Evolutionary conservation across 2,797 vertebrate species (phyloP), one percentile per base, ranked within the genome.

Genomic region (Rhinatrema bivittatum): DNA sequence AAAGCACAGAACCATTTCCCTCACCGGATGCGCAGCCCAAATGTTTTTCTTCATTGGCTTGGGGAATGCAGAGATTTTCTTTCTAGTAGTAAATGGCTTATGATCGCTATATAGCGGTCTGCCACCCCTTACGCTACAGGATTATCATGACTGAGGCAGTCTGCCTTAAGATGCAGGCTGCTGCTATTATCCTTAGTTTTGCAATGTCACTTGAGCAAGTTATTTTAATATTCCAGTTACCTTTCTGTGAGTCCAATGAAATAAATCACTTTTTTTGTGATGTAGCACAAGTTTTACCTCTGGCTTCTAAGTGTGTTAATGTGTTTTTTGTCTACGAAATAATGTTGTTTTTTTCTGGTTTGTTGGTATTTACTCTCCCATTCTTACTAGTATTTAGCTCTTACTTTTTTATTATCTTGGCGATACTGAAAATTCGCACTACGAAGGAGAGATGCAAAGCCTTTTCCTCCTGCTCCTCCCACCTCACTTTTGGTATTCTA

Each of bases 81-180:
- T 60, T 7, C 57, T 63, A 23, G 57, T 27, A 3, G 46, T 30
- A 16, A n/a, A 74, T 60, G 61, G 68, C 53, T 2, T 74, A 68
- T 13, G 59, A 74, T 27, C 36, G 47, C 16, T 68, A 55, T 9
- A 45, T 40, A 25, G 51, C 55, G 10, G 61, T 65, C 38, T 58
- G 52, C 20, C 65, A 60, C 3, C 56, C 63, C 7, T 32, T 69
- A 14, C 16, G 25, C 5, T 71, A 65, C 29, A 60, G 34, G 1
- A 32, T 26, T 7, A 28, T 70, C 16, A 65, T 70, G 54, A 13
- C 13, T 22, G 57, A 50, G 27, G 23, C 19, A 7, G 4, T 32
- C 6, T 71, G 63, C 29, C 8, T 22, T 10, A 26, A 40, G 7
- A 2, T 68, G 13, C 42, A 46, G 12, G 24, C 7, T 5, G 13